A percentile compares a stretch with the other conserved stretches of the same genome.
phyloP scores from a whole-genome alignment of 2,113 vertebrate species.

The Antennarius striatus region DNA sequence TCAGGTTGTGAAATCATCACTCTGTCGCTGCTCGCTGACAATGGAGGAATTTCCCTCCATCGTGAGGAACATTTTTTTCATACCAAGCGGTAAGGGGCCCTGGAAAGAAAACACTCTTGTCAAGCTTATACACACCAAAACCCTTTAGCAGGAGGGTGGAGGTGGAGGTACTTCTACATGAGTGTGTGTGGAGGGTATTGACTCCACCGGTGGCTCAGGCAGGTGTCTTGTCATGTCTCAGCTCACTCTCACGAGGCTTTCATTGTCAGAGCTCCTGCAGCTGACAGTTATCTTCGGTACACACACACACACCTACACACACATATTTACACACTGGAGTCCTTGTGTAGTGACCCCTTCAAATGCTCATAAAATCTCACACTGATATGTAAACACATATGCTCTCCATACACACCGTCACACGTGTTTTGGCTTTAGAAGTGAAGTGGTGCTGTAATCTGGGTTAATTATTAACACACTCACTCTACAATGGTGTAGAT shows the following conservation, averaged over 20 bases:
- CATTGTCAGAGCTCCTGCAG: constrained; percentile 24
- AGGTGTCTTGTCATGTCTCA: constrained; percentile 54
- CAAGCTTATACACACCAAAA: constrained; percentile 48
- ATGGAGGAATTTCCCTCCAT: constrained; percentile 72
- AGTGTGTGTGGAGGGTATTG: constrained; percentile 22
- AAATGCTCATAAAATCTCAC: constrained; percentile 36
- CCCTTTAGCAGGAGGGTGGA: constrained; percentile 15
- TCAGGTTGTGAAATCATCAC: constrained; percentile 55
- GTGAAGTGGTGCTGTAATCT: constrained; percentile 13
- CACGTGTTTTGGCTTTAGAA: constrained; percentile 29
- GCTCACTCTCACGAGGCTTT: constrained; percentile 33
- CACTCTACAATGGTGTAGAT: constrained; percentile 14
- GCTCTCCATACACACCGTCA: constrained; percentile 5
- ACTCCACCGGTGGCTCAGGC: constrained; percentile 36
- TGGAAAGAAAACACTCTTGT: constrained; percentile 54
- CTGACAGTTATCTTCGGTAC: constrained; percentile 21
- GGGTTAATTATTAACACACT: constrained; percentile 54
- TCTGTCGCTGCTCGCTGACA: constrained; percentile 45
- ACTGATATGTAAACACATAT: constrained; percentile 40
- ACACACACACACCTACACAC: constrained; percentile 6
- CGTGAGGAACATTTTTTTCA: constrained; percentile 67
- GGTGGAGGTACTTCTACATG: constrained; percentile 20
- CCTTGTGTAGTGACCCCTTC: constrained; percentile 24
- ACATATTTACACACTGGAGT: constrained; percentile 19
- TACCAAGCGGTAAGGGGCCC: constrained; percentile 59